Evolutionary conservation across 2,113 vertebrate genomes (phyloP).

Genomic region (Mobula hypostoma): DNA sequence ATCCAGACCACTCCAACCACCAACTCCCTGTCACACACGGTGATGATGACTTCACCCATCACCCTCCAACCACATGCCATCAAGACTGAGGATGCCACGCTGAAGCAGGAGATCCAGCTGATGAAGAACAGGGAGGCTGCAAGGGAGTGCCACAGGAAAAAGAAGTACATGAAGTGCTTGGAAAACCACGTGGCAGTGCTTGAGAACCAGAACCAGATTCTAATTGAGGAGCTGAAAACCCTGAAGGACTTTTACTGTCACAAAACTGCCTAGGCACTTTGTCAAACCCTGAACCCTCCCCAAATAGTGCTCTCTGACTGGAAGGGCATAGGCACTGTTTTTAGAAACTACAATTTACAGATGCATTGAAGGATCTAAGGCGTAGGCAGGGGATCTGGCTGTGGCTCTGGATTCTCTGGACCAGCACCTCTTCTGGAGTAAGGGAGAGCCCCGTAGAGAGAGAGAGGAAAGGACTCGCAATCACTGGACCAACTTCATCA

Average conservation of each 20-base stretch:
- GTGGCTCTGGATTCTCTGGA: too few species aligned
- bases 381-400: too few species aligned
- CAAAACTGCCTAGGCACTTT: conserved; percentile 69
- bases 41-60: conserved; percentile 80
- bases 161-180: conserved; percentile 90
- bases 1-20: conserved; percentile 70
- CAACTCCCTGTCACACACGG: conserved; percentile 71
- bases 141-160: conserved; percentile 83
- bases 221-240: conserved; percentile 90
- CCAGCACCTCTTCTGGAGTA: too few species aligned
- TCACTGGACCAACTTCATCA: too few species aligned
- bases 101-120: conserved; percentile 82
- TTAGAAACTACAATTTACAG: too few species aligned
- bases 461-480: too few species aligned
- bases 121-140: conserved; percentile 92
- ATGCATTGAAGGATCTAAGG: too few species aligned
- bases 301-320: too few species aligned
- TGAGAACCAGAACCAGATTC: conserved; percentile 91
- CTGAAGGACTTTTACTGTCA: conserved; percentile 92
- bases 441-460: too few species aligned
- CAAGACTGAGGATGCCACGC: conserved; percentile 76
- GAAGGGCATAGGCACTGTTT: too few species aligned
- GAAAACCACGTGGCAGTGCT: conserved; percentile 86
- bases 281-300: too few species aligned
- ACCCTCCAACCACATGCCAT: conserved; percentile 61